Base-by-base conservation (phyloP, 1,140 invertebrate genomes). In the Eumaeus atala region DNA sequence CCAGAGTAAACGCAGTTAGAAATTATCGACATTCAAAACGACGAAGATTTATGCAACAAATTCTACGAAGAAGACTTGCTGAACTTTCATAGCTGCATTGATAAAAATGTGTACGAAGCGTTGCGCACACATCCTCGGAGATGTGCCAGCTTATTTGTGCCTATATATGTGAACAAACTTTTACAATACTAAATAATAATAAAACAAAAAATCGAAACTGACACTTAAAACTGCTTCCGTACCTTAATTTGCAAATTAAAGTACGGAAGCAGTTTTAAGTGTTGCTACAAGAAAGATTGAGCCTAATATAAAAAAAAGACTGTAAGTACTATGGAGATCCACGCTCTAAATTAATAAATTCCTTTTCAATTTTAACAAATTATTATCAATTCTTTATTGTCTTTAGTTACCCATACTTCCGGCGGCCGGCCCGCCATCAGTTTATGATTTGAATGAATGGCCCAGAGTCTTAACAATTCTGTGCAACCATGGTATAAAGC, bases 101-200 rank as follows among this genome's bases (percentile, higher is more conserved):
- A 66, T 59, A 57, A 64, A 62, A 62, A 60, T 60, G 58, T 17
- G 53, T 67, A 67, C 52, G 59, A 67, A 65, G 28, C 62, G 54
- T 69, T 62, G 61, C 61, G 56, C 54, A 67, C 57, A 66, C 69
- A 69, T 54, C 54, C 58, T 68, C 60, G 66, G 66, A 64, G 57
- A 60, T 60, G 58, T 56, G 61, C 64, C 52, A 68, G 66, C 59
- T 66, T 71, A 63, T 71, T 71, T 68, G 63, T 51, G 68, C 68
- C 48, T 66, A 64, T 69, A 59, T 66, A 68, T 61, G 64, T 71
- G 55, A 67, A 68, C 59, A 60, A 64, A 63, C 61, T 33, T 51
- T 59, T 63, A 35, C 21, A 57, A 60, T 60, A 51, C 58, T 60
- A 52, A 60, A 56, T 55, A 60, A 60, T 56, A 56, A 52, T 60